These are phyloP conservation scores for Pandemis cinnamomeana DNA, from an alignment of 2,888 invertebrate genomes.

Conservation along the genomic window DNA sequence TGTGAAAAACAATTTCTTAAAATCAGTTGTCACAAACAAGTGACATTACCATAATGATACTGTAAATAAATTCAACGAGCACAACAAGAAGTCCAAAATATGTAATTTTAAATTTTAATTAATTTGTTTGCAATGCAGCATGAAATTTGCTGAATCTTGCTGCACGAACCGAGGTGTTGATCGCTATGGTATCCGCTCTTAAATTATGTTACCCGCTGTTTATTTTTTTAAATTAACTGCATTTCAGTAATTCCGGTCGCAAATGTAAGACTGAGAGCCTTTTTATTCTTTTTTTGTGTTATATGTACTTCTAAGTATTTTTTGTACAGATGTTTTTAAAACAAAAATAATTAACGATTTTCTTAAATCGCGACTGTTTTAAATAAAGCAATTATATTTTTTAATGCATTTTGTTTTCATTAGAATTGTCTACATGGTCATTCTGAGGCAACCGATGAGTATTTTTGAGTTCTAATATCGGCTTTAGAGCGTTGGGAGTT, in stretches of 20 bases:
- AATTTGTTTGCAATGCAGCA: too few species aligned
- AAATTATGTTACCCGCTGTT: neutral
- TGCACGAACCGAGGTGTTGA: too few species aligned
- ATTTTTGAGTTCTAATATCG: too few species aligned
- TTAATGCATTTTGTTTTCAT: neutral
- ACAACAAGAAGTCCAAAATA: neutral
- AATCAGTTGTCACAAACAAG: neutral
- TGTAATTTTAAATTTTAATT: neutral
- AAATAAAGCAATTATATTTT: constrained; percentile 37
- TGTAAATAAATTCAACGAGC: neutral
- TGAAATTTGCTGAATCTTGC: too few species aligned
- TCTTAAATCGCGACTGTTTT: constrained; percentile 14
- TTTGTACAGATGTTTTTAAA: constrained; percentile 24
- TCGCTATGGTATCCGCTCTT: neutral
- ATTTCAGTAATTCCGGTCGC: constrained; percentile 16
- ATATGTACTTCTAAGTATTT: constrained; percentile 11
- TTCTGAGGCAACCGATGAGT: neutral
- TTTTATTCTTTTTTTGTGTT: constrained; percentile 1
- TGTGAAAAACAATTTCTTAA: neutral
- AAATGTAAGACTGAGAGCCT: constrained; percentile 27
- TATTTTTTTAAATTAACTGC: neutral
- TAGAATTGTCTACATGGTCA: neutral
- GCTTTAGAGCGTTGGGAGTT: neutral
- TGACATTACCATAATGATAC: neutral
- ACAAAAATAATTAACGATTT: constrained; percentile 9